Percentiles rank a stretch among this genome's conserved stretches.
Conservation (phyloP, 2,113 vertebrate genomes). For the Felis catus region DNA sequence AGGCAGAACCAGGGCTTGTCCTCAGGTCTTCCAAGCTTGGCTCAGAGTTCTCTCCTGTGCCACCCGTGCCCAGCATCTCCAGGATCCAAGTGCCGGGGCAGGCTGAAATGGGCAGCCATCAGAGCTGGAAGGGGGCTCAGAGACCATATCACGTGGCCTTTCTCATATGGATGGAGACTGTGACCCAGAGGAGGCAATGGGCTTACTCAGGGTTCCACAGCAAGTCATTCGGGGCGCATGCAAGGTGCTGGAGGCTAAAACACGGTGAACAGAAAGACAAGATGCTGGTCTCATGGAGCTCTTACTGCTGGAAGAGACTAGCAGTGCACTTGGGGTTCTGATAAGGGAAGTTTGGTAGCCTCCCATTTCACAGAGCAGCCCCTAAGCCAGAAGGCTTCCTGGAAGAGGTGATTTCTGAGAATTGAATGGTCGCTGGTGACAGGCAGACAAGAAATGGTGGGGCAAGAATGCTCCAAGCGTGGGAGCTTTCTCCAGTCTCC, state of each 20-base stretch:
- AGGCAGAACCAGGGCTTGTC: neutral
- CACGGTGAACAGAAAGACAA: neutral
- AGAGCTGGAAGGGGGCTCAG: neutral
- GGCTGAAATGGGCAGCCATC: neutral
- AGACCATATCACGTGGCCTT: neutral
- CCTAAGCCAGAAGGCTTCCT: neutral
- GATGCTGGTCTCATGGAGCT: neutral
- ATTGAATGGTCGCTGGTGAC: neutral
- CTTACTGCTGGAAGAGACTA: neutral
- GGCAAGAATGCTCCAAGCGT: neutral
- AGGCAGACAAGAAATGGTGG: neutral
- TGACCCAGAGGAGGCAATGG: neutral
- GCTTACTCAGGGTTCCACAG: neutral
- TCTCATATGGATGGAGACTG: neutral
- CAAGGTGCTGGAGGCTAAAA: neutral
- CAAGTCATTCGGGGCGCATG: neutral
- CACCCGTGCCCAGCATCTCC: neutral
- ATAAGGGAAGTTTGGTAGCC: neutral
- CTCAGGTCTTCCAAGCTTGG: neutral
- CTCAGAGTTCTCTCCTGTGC: neutral
- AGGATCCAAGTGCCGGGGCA: neutral
- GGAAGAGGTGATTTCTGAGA: slow-evolving; percentile 16
- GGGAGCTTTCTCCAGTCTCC: neutral
- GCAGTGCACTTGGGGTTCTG: neutral
- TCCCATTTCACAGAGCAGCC: neutral